These are phyloP conservation scores for Porites lobata DNA, from an alignment of 92 coral and sea anemone genomes.

Conservation along the genomic window DNA sequence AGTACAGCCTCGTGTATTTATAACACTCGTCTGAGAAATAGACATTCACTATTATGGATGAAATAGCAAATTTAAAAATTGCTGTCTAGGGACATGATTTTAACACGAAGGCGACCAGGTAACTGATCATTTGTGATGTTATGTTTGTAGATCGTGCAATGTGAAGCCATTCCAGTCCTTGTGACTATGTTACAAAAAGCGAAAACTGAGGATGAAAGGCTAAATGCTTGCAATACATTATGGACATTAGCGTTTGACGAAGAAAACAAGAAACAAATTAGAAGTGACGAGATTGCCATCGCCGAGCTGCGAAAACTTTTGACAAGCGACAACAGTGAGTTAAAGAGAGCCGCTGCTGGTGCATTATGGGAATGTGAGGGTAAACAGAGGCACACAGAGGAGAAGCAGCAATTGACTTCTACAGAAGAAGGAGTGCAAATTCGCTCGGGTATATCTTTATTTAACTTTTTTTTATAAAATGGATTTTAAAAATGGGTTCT, in stretches of 20 bases:
- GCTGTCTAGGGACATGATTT: too few species aligned
- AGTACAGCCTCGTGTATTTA: too few species aligned
- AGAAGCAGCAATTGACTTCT: not conserved
- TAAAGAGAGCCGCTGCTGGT: slow-evolving; percentile 79
- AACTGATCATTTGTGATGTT: not conserved
- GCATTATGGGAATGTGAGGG: slow-evolving; percentile 88
- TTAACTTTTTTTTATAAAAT: too few species aligned
- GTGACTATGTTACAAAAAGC: slow-evolving; percentile 71
- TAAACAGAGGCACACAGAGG: slow-evolving; percentile 59
- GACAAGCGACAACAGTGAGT: slow-evolving; percentile 35
- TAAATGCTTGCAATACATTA: slow-evolving; percentile 56
- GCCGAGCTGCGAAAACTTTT: slow-evolving; percentile 61
- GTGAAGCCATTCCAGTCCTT: slow-evolving; percentile 79
- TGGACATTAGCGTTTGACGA: slow-evolving; percentile 86
- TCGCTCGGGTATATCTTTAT: too few species aligned
- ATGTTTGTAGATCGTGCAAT: slow-evolving; percentile 61
- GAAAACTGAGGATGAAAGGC: slow-evolving; percentile 60
- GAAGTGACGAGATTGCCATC: slow-evolving; percentile 31
- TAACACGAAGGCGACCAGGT: too few species aligned
- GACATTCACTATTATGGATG: too few species aligned
- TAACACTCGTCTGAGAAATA: too few species aligned
- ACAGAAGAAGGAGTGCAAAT: not conserved
- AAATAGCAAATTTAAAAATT: too few species aligned
- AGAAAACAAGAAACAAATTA: slow-evolving; percentile 64
- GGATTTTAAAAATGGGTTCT: too few species aligned